phyloP scores from a whole-genome alignment of 2,797 vertebrate genomes.

The Muscicapa striata region DNA sequence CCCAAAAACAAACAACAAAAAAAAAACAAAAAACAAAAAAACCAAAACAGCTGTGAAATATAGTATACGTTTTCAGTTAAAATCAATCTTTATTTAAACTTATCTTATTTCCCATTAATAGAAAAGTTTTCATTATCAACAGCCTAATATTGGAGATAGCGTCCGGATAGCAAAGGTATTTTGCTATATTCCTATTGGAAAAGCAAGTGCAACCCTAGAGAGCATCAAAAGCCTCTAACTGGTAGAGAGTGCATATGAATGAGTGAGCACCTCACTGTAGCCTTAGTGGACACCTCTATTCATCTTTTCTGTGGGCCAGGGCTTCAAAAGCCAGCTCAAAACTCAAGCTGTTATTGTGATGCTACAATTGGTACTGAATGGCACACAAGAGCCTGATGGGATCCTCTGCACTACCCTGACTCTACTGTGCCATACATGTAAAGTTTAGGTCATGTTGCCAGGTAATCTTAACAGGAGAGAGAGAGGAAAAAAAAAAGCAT shows the following conservation, averaged over 20 bases:
- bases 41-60: background rate
- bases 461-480: background rate
- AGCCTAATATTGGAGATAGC: background rate
- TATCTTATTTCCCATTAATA: background rate
- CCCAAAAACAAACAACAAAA: background rate
- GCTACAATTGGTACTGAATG: fast-evolving
- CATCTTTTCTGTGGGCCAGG: background rate
- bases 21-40: too few relatives aligned
- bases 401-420: fast-evolving
- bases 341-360: background rate
- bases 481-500: background rate
- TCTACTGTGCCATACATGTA: background rate
- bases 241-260: background rate
- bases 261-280: background rate
- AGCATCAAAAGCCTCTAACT: background rate
- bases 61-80: background rate
- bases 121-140: background rate
- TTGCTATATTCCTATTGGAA: background rate
- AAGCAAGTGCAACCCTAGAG: background rate
- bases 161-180: background rate
- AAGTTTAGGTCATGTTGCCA: background rate
- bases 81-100: background rate
- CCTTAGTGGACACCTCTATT: background rate
- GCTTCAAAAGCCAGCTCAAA: background rate
- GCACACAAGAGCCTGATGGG: fast-evolving